Conservation (phyloP, 2,888 invertebrate species). For the Pedicia rivosa region DNA sequence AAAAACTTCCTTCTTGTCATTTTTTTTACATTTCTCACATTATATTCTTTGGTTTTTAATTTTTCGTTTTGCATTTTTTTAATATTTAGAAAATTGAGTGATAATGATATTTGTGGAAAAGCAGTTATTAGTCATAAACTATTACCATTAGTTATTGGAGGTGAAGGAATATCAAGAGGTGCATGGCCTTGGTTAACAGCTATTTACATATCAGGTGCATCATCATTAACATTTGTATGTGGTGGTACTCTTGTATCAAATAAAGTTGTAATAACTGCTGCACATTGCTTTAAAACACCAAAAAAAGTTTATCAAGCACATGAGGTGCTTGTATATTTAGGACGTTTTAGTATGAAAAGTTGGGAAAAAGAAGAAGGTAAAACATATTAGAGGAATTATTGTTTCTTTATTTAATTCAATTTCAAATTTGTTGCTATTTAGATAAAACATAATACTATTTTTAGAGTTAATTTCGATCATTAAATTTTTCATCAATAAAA, state of each 20-base stretch:
- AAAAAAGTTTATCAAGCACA: constrained; percentile 21
- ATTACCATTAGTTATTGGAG: constrained; percentile 18
- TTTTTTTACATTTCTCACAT: too few relatives aligned
- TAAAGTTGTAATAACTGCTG: constrained; percentile 27
- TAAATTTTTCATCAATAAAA: too few relatives aligned
- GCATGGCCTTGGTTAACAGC: constrained; percentile 56
- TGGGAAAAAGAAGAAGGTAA: constrained; percentile 30
- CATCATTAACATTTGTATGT: constrained; percentile 29
- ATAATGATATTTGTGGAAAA: constrained; percentile 2
- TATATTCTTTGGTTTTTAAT: too few relatives aligned
- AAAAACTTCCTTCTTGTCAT: too few relatives aligned
- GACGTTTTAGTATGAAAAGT: constrained; percentile 30
- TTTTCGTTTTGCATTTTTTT: too few relatives aligned
- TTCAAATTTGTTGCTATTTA: too few relatives aligned
- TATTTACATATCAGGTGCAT: constrained; percentile 40
- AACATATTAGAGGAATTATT: constrained; percentile 9
- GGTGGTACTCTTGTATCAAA: constrained; percentile 25
- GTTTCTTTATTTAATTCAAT: too few relatives aligned
- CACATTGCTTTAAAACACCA: constrained; percentile 28
- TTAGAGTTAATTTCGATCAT: too few relatives aligned
- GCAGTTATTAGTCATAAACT: not conserved
- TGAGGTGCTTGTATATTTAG: constrained; percentile 30
- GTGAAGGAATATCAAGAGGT: constrained; percentile 28
- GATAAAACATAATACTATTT: too few relatives aligned
- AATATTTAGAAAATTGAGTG: too few relatives aligned